A percentile compares a stretch with the other conserved stretches of the same genome.
Evolutionary conservation across 2,888 invertebrate species (phyloP).

Genomic region (Habrosyne pyritoides): DNA sequence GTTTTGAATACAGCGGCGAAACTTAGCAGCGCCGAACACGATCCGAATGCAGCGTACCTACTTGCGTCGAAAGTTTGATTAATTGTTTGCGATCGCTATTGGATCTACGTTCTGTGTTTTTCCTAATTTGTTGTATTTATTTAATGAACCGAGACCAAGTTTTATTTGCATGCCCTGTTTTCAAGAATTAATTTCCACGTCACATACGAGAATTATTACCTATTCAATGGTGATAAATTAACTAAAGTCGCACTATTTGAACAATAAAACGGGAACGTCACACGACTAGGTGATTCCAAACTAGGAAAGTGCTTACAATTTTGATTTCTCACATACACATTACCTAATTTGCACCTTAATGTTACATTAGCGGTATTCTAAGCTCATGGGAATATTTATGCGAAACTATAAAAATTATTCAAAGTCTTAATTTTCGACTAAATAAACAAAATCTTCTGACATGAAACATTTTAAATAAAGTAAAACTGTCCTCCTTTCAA

Average conservation of each 20-base stretch:
- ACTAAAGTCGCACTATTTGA: constrained; percentile 31
- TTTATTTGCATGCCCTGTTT: constrained; percentile 42
- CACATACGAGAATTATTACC: constrained; percentile 13
- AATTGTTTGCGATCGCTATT: constrained; percentile 48
- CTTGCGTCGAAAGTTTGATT: constrained; percentile 64
- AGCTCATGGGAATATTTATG: constrained; percentile 63
- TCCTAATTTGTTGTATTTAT: constrained; percentile 45
- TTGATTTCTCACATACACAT: constrained; percentile 74
- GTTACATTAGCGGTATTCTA: constrained; percentile 58
- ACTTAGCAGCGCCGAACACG: constrained; percentile 59
- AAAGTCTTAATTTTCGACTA: constrained; percentile 46
- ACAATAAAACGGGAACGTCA: constrained; percentile 52
- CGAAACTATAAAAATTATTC: constrained; percentile 45
- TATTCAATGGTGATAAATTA: constrained; percentile 44
- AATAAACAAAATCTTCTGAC: constrained; percentile 59
- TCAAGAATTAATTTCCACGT: constrained; percentile 28
- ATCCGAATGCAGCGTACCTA: constrained; percentile 50
- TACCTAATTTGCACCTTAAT: constrained; percentile 77
- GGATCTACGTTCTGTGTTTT: constrained; percentile 46
- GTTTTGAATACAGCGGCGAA: constrained; percentile 74
- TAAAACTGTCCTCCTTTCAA: background rate
- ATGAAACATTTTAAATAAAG: constrained; percentile 37
- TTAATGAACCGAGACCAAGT: constrained; percentile 37
- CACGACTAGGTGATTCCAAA: constrained; percentile 37
- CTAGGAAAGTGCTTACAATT: constrained; percentile 52